These are phyloP conservation scores for Gymnocypris eckloni DNA, from an alignment of 2,797 vertebrate genomes.

Conservation along the genomic window DNA sequence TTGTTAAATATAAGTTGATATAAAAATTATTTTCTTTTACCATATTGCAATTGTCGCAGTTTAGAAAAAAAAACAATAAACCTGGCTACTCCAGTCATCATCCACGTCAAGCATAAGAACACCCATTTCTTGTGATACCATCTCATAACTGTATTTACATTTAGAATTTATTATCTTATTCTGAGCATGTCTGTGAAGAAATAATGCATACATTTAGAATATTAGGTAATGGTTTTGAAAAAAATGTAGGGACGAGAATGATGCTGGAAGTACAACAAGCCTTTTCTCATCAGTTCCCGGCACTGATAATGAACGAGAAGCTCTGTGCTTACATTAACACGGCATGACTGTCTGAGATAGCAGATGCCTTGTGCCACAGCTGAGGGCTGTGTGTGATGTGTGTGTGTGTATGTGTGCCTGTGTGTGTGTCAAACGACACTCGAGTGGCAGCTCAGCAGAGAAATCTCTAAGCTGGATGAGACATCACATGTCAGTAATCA, in stretches of 20 bases:
- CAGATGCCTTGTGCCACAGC: slow-evolving; percentile 54
- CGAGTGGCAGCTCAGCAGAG: slow-evolving; percentile 41
- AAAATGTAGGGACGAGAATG: background rate
- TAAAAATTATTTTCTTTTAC: background rate
- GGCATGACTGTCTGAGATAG: slow-evolving; percentile 40
- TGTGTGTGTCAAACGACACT: slow-evolving; percentile 13
- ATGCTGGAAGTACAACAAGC: slow-evolving; percentile 3
- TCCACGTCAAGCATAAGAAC: background rate
- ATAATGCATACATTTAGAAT: background rate
- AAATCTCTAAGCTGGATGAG: slow-evolving; percentile 55
- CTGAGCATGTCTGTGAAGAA: background rate
- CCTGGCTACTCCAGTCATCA: background rate
- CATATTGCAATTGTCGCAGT: background rate
- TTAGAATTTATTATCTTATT: background rate
- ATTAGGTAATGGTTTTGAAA: background rate
- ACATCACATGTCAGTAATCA: slow-evolving; percentile 58
- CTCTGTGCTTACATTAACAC: slow-evolving; percentile 50
- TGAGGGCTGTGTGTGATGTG: slow-evolving; percentile 19
- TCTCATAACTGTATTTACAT: background rate
- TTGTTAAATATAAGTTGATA: background rate
- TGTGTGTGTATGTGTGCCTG: background rate
- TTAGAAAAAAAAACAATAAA: background rate
- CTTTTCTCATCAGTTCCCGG: slow-evolving; percentile 16
- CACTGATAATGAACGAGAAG: slow-evolving; percentile 34
- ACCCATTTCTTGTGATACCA: background rate